Percentiles rank a stretch among this genome's conserved stretches.
phyloP scores from a whole-genome alignment of 2,113 vertebrate species.

The Caloenas nicobarica region DNA sequence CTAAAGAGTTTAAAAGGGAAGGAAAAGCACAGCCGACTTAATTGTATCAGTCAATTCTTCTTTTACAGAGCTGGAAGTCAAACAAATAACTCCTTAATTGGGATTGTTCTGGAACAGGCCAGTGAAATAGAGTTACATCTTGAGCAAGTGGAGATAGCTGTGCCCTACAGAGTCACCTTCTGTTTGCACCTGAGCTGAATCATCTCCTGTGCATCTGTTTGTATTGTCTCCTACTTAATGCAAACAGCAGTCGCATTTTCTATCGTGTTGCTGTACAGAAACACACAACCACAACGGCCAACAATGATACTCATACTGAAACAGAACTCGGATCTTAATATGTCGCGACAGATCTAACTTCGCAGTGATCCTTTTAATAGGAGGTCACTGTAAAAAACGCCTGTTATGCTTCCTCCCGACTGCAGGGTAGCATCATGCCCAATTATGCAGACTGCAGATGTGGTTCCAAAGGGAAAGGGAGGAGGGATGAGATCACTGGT shows the following conservation, averaged over 20 bases:
- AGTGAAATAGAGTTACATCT: not conserved
- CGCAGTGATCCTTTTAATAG: not conserved
- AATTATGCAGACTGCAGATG: not conserved
- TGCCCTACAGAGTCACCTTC: slow-evolving; percentile 29
- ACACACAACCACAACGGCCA: not conserved
- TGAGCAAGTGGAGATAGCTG: not conserved
- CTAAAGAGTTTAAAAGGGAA: not conserved
- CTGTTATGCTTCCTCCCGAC: not conserved
- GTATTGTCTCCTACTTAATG: not conserved
- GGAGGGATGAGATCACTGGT: slow-evolving; percentile 8
- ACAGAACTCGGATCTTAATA: not conserved
- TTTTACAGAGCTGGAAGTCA: not conserved
- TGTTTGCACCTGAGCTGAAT: slow-evolving; percentile 40
- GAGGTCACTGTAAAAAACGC: not conserved
- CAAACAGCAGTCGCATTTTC: not conserved
- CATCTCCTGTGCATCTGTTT: slow-evolving; percentile 10
- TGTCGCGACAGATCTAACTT: not conserved
- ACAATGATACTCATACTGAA: not conserved
- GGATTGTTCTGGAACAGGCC: not conserved
- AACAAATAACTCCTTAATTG: not conserved
- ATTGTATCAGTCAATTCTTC: not conserved
- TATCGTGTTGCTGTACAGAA: not conserved
- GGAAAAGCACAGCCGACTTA: not conserved
- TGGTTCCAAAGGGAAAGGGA: not conserved
- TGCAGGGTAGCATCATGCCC: not conserved